These are phyloP conservation scores for Anoplopoma fimbria DNA, from an alignment of 2,113 vertebrate genomes.

Conservation along the genomic window DNA sequence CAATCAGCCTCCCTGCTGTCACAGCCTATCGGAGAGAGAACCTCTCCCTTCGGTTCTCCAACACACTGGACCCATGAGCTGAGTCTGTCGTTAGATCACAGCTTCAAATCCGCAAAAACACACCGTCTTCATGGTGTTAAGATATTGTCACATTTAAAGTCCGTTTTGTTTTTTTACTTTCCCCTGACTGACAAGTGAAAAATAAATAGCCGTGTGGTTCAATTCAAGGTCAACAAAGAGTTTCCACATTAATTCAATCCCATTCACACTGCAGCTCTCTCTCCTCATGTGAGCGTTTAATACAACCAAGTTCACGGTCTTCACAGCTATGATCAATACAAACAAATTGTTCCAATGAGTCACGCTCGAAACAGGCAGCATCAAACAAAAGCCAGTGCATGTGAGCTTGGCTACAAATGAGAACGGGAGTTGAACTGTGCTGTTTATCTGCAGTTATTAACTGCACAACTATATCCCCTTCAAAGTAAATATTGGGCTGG, in stretches of 20 bases:
- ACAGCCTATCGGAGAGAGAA: slow-evolving; percentile 42
- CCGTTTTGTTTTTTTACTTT: background rate
- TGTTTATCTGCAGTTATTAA: slow-evolving; percentile 9
- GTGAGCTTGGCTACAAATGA: slow-evolving; percentile 5
- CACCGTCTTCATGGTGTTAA: slow-evolving; percentile 12
- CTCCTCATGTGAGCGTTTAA: background rate
- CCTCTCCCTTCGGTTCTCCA: slow-evolving; percentile 16
- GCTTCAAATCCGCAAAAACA: slow-evolving; percentile 31
- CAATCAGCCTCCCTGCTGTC: slow-evolving; percentile 56
- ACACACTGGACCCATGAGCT: slow-evolving; percentile 15
- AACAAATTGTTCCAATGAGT: slow-evolving; percentile 29
- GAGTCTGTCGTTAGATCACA: slow-evolving; percentile 47
- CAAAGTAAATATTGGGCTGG: background rate
- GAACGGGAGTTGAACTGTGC: background rate
- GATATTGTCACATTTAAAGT: slow-evolving; percentile 3
- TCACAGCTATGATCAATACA: slow-evolving; percentile 12
- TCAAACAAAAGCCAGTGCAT: slow-evolving; percentile 11
- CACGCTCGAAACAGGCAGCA: background rate
- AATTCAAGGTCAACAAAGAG: slow-evolving; percentile 10
- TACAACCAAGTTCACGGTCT: background rate
- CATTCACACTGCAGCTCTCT: background rate
- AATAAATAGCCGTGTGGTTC: background rate
- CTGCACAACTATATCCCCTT: slow-evolving; percentile 2
- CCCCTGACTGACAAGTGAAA: background rate
- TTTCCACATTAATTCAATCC: background rate